Evolutionary conservation across 2,113 vertebrate genomes (phyloP).

Genomic region (Stercorarius parasiticus): DNA sequence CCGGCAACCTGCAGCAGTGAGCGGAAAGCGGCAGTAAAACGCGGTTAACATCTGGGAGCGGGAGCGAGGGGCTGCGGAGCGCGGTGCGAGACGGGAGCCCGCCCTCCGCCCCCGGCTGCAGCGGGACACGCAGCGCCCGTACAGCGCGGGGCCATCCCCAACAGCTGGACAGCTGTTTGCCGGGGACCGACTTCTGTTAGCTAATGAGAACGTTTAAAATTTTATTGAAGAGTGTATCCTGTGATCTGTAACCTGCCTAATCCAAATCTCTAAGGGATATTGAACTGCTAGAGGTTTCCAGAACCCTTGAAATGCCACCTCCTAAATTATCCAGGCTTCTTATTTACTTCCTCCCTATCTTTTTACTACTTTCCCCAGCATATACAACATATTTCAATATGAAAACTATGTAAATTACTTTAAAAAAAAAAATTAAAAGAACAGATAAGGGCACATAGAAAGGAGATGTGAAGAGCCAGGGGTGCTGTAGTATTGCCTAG

Average conservation of each 20-base stretch:
- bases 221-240: constrained; percentile 59
- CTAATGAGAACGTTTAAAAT: constrained; percentile 63
- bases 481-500: background rate
- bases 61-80: background rate
- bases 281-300: constrained; percentile 15
- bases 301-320: background rate
- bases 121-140: background rate
- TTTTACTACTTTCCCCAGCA: background rate
- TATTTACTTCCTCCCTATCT: background rate
- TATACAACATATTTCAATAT: background rate
- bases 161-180: constrained; percentile 61
- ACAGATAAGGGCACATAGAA: background rate
- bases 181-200: constrained; percentile 2
- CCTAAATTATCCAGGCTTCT: background rate
- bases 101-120: background rate
- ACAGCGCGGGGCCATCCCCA: background rate
- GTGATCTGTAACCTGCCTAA: constrained; percentile 51
- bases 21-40: background rate
- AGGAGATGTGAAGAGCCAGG: background rate
- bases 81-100: background rate
- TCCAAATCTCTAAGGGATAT: constrained; percentile 13
- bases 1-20: background rate
- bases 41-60: background rate
- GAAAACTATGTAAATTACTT: background rate
- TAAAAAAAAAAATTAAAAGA: background rate